phyloP scores from a whole-genome alignment of 2,888 invertebrate species.

The Aricia artaxerxes region DNA sequence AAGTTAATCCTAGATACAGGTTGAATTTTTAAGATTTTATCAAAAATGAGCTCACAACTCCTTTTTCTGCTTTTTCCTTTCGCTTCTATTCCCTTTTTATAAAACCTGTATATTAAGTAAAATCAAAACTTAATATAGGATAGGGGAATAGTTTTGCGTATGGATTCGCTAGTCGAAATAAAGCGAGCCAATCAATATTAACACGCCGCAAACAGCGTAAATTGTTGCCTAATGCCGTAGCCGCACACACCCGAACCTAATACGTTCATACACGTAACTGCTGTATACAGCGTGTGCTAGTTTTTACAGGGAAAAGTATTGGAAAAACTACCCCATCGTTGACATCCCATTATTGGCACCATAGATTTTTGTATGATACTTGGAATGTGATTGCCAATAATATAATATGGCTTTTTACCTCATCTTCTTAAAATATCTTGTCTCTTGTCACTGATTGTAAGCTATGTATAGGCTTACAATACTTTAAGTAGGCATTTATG shows the following conservation, averaged over 20 bases:
- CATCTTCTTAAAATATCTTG: too few species aligned
- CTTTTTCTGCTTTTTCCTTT: too few species aligned
- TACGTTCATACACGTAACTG: conserved; percentile 54
- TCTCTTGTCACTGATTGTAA: neutral
- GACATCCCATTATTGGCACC: too few species aligned
- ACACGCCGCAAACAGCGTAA: conserved; percentile 81
- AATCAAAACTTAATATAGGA: conserved; percentile 33
- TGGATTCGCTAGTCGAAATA: conserved; percentile 78
- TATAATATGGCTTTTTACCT: too few species aligned
- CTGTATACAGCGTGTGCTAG: conserved; percentile 59
- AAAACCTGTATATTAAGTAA: neutral
- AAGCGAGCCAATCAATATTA: conserved; percentile 81
- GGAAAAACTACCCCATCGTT: neutral
- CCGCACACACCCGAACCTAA: conserved; percentile 58
- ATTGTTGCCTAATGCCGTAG: conserved; percentile 79
- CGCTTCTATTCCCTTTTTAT: too few species aligned
- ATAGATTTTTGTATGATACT: too few species aligned
- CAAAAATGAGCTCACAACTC: too few species aligned
- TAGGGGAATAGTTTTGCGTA: conserved; percentile 62
- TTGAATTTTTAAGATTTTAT: too few species aligned
- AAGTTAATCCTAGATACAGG: too few species aligned
- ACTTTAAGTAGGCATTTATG: neutral
- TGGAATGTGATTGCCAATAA: too few species aligned
- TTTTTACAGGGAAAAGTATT: conserved; percentile 24
- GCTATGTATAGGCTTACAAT: neutral